Evolutionary conservation across 2,888 invertebrate genomes (phyloP).

Genomic region (Ecliptopera silaceata): DNA sequence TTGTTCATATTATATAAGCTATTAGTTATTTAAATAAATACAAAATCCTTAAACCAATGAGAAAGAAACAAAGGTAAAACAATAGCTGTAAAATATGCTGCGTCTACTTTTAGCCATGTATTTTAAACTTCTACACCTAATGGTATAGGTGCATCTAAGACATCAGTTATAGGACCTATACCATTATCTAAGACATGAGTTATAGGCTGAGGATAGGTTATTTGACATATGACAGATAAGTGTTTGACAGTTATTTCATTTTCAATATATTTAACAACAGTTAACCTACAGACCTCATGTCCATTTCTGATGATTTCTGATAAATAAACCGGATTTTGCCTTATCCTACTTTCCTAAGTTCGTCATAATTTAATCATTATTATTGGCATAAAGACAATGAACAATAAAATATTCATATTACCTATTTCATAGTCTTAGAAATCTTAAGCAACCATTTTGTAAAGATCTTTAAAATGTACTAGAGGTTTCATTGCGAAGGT

Average conservation of each 20-base stretch:
- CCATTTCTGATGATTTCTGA: neutral
- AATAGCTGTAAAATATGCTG: no score
- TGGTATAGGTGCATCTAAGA: no score
- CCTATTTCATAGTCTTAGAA: constrained; percentile 8
- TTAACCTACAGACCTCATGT: neutral
- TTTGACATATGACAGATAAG: no score
- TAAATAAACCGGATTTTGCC: neutral
- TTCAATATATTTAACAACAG: neutral
- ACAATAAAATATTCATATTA: constrained; percentile 17
- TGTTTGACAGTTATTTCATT: no score
- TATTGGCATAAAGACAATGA: constrained; percentile 9
- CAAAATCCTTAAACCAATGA: no score
- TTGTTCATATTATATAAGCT: no score
- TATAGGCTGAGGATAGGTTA: neutral
- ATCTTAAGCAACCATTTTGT: constrained; percentile 4
- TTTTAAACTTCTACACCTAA: no score
- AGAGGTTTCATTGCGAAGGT: neutral
- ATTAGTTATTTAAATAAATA: no score
- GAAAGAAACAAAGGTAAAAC: no score
- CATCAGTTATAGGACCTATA: no score
- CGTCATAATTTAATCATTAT: constrained; percentile 1
- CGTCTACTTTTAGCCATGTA: no score
- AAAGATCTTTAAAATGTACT: neutral
- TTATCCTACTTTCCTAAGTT: constrained; percentile 11
- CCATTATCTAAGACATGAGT: neutral